Conservation (phyloP, 2,888 invertebrate species). For the Allacma fusca region DNA sequence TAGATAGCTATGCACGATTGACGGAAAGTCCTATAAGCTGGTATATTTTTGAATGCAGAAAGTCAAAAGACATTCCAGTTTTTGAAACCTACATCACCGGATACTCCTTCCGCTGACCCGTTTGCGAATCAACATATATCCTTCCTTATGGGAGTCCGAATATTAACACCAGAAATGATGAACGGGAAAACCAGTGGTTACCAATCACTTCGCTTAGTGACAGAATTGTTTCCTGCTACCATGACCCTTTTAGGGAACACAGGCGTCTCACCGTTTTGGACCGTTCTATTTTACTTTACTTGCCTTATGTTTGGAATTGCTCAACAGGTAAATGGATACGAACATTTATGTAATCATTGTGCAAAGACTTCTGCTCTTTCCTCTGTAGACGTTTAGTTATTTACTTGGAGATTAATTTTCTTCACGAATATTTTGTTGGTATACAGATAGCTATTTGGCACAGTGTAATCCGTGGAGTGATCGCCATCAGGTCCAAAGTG, state of each 20-base stretch:
- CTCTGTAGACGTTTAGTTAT: too few relatives aligned
- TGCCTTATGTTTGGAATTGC: conserved; percentile 86
- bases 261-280: conserved; percentile 86
- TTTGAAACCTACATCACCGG: conserved; percentile 68
- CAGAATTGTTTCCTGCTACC: conserved; percentile 89
- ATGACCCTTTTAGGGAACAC: conserved; percentile 76
- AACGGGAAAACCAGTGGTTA: conserved; percentile 66
- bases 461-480: conserved; percentile 84
- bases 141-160: conserved; percentile 75
- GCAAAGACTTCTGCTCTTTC: not conserved
- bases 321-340: conserved; percentile 70
- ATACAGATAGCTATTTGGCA: conserved; percentile 84
- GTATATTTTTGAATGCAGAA: conserved; percentile 70
- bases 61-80: conserved; percentile 76
- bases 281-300: conserved; percentile 83
- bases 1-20: too few relatives aligned
- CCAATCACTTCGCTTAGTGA: conserved; percentile 83
- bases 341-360: not conserved
- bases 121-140: conserved; percentile 75
- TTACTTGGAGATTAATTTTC: too few relatives aligned
- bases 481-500: conserved; percentile 78
- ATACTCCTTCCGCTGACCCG: conserved; percentile 70
- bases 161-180: conserved; percentile 67
- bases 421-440: conserved; percentile 34
- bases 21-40: too few relatives aligned